Base-by-base conservation (phyloP, 2,888 invertebrate species). In the Dexiosoma caninum region DNA sequence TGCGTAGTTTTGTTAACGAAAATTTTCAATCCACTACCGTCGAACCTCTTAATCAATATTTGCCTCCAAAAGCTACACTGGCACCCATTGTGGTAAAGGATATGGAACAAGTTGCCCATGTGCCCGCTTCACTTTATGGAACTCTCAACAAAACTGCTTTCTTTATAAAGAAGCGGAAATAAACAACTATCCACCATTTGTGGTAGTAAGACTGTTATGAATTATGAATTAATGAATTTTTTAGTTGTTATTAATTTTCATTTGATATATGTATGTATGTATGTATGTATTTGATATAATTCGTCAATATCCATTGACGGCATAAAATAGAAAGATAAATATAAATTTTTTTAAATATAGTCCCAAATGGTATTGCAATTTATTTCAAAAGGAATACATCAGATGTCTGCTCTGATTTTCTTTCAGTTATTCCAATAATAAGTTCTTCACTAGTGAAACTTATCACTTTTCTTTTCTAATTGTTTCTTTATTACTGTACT, bases 81-180 rank as follows among this genome's bases (percentile, higher is more conserved):
- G 83, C 86, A 3, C 86, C 87, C 72, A 87, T 86, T 44, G 82
- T 86, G 16, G 86, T 86, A n/a, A 85, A 85, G 80, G 86, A 83
- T 44, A 30, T 69, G 49, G 85, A 79, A 62, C 64, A 79, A 19
- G 83, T 85, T 19, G 40, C 57, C 10, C 85, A 85, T 32, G 79
- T 84, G 74, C 89, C 89, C 64, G 85, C 88, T 74, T 87, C 91
- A 85, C 92, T 91, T 83, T 94, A 94, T 91, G 94, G 94, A 81
- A 91, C 93, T 86, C 94, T 94, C 86, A 93, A 92, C 82, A 92
- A 92, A 86, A 93, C 92, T 83, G 92, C 92, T 86, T 93, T 84
- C 81, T 86, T 85, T 76, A 82, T 87, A 60, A 88, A 88, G 83
- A 88, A 85, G 81, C 82, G 78, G 23, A 83, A 83, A 53, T 78